phyloP scores from a whole-genome alignment of 64 coral and sea anemone genomes.

The Acropora tenuis region DNA sequence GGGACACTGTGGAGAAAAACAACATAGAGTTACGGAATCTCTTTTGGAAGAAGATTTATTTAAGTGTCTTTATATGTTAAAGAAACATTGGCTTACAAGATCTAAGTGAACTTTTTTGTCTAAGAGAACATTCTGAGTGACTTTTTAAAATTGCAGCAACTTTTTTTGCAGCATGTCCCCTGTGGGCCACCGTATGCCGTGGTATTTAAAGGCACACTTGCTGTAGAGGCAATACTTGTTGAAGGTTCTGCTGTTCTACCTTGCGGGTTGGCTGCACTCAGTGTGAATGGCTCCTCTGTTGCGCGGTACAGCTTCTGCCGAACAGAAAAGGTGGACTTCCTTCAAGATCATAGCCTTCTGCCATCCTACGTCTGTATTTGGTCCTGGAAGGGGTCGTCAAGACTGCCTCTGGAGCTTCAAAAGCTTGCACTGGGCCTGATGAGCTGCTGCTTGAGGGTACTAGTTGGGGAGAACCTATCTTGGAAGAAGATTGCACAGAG shows the following conservation, averaged over 20 bases:
- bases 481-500: conserved; percentile 17
- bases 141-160: too few species aligned
- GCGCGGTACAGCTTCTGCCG: conserved; percentile 1
- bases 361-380: conserved; percentile 29
- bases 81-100: too few species aligned
- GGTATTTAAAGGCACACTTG: too few species aligned
- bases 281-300: background rate
- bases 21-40: too few species aligned
- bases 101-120: too few species aligned
- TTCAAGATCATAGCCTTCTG: conserved; percentile 14
- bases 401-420: background rate
- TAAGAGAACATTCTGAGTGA: too few species aligned
- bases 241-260: background rate
- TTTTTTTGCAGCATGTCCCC: too few species aligned
- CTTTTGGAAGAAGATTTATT: too few species aligned
- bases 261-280: background rate
- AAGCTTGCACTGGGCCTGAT: conserved; percentile 6
- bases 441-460: background rate
- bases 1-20: too few species aligned
- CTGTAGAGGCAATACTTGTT: background rate
- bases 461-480: conserved; percentile 1
- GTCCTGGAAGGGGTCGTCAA: conserved; percentile 16
- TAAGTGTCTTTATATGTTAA: too few species aligned
- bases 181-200: too few species aligned
- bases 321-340: conserved; percentile 22